Percentiles rank a stretch among this genome's conserved stretches.
Conservation (phyloP, 2,888 invertebrate species). For the Cartodere bifasciata region DNA sequence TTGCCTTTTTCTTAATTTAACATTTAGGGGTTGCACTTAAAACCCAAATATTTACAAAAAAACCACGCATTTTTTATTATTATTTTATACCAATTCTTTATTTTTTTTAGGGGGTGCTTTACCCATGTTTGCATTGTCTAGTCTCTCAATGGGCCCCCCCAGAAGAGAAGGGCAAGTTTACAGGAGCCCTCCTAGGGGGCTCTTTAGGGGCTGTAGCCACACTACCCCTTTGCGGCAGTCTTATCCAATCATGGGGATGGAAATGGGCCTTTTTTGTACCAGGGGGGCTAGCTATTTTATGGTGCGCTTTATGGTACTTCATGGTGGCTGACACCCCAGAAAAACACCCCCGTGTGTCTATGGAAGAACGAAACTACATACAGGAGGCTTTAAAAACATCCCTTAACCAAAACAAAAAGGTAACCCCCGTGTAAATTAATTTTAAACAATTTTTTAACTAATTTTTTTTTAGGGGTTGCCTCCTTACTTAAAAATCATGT, state of each 20-base stretch:
- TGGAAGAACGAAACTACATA: slow-evolving; percentile 38
- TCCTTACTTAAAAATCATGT: slow-evolving; percentile 47
- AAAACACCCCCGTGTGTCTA: slow-evolving; percentile 41
- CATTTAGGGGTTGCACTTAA: too few species aligned
- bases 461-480: slow-evolving; percentile 44
- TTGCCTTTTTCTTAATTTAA: too few species aligned
- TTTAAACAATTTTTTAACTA: background rate
- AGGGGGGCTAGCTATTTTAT: slow-evolving; percentile 24
- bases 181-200: slow-evolving; percentile 38
- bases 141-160: slow-evolving; percentile 38
- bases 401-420: slow-evolving; percentile 42
- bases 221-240: slow-evolving; percentile 35
- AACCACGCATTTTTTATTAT: slow-evolving; percentile 1
- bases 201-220: slow-evolving; percentile 38
- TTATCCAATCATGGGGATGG: slow-evolving; percentile 32
- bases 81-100: slow-evolving; percentile 31
- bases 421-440: too few species aligned
- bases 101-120: slow-evolving; percentile 29
- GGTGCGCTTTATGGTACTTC: slow-evolving; percentile 36
- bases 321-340: slow-evolving; percentile 41
- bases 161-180: slow-evolving; percentile 36
- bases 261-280: slow-evolving; percentile 29
- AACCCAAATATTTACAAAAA: background rate
- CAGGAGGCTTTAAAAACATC: slow-evolving; percentile 45
- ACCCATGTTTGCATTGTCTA: slow-evolving; percentile 29